Evolutionary conservation across 2,888 invertebrate genomes (phyloP), one percentile per base, ranked within the genome.

Genomic region (Athalia rosae): DNA sequence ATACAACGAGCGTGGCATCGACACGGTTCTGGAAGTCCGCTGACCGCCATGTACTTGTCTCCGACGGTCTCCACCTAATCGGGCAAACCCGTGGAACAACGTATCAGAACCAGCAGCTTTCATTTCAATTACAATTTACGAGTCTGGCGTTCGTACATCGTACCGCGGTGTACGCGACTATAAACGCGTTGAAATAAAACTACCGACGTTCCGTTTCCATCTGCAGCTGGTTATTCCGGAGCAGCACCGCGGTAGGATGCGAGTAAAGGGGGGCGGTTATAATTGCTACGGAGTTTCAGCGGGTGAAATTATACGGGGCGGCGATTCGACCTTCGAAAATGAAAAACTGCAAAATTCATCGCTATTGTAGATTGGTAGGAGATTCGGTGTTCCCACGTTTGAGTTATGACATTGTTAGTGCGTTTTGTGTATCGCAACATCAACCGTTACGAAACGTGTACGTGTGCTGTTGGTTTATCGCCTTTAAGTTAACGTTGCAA

Each of bases 31-130:
- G 98, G 98, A 76, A 98, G 91, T 64, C 98, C 98, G 84, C 98
- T 97, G 0, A 98, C 98, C 0, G 98, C 98, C 98, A 98, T 99
- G 89, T 99, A 99, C 90, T 98, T 98, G 90, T 98, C 98, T 79
- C 98, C 98, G 41, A 98, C 97, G 9, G 98, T 99, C 91, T 99
- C 98, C 79, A 99, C 98, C 98, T 98, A 86, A 58, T 4, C 45
- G 58, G 43, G 8, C 84, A 80, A 74, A 77, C 74, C 76, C n/a
- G 8, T 50, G n/a, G 56, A 6, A 53, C 9, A 47, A 50, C 28
- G 28, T 13, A 13, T 11, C 11, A 28, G 15, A 9, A 28, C 3
- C 62, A 3, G 47, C 4, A 45, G 50, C 50, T 67, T 67, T 53
- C 28, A 28, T 53, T 67, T 15, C 3, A 64, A 53, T 66, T 64